These are phyloP conservation scores for Phyto melanocephala DNA, from an alignment of 2,888 invertebrate genomes.

Conservation along the genomic window DNA sequence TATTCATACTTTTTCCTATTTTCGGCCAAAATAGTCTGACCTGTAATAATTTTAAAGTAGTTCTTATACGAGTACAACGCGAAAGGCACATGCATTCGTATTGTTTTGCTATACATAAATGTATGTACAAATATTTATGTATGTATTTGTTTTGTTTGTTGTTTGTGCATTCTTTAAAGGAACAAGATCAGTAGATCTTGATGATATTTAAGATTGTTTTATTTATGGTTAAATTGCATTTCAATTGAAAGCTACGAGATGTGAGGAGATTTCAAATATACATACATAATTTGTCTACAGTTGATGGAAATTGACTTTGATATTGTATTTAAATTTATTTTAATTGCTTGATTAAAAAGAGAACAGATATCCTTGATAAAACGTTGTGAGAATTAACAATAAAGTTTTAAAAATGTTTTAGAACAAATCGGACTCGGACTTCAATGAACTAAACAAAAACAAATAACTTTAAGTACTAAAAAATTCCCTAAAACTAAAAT, in stretches of 20 bases:
- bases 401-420: too few species aligned
- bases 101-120: too few species aligned
- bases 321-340: neutral
- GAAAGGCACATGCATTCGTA: slow-evolving; percentile 67
- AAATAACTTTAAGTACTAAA: too few species aligned
- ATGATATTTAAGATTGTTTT: slow-evolving; percentile 24
- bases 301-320: neutral
- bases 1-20: slow-evolving; percentile 23
- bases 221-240: slow-evolving; percentile 40
- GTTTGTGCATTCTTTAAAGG: neutral
- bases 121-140: too few species aligned
- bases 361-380: neutral
- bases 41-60: slow-evolving; percentile 67
- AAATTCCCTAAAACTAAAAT: too few species aligned
- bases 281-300: slow-evolving; percentile 15
- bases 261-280: neutral
- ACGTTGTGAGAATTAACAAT: neutral
- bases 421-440: too few species aligned
- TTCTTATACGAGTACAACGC: slow-evolving; percentile 58
- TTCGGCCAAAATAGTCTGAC: slow-evolving; percentile 54
- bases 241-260: slow-evolving; percentile 23
- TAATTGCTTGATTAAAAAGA: neutral
- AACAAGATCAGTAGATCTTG: slow-evolving; percentile 20
- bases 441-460: too few species aligned
- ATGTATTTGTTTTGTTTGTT: neutral